Percentiles rank a stretch among this genome's conserved stretches.
phyloP scores from a whole-genome alignment of 2,113 vertebrate species.

The Gobio gobio region DNA sequence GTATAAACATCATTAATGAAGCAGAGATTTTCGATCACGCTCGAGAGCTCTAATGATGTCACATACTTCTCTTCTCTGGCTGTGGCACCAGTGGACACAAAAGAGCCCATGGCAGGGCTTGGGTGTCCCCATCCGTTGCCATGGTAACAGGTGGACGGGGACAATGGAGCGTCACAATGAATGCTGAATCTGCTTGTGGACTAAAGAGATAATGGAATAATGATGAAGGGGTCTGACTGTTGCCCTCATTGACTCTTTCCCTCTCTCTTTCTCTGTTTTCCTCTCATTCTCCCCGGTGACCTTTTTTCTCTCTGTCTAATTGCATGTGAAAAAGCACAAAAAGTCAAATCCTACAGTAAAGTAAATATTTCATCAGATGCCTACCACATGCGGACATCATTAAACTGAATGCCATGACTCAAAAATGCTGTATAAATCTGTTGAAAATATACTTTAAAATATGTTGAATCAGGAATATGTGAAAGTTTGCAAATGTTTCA shows the following conservation, averaged over 20 bases:
- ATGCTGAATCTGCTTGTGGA: slow-evolving; percentile 30
- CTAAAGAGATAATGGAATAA: slow-evolving; percentile 28
- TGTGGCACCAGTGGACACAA: background rate
- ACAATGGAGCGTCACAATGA: slow-evolving; percentile 14
- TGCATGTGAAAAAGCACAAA: background rate
- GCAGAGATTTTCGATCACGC: no score
- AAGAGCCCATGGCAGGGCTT: background rate
- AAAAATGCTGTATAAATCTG: background rate
- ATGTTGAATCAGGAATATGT: no score
- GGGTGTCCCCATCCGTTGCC: slow-evolving; percentile 13
- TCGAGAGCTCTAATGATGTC: background rate
- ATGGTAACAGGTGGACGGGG: background rate
- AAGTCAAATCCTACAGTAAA: background rate
- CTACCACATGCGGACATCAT: background rate
- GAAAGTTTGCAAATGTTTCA: no score
- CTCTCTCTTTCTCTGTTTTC: background rate
- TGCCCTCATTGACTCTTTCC: background rate
- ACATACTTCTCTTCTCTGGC: background rate
- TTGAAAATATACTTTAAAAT: background rate
- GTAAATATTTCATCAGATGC: background rate
- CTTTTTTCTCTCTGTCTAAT: background rate
- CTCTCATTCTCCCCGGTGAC: background rate
- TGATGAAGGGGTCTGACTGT: slow-evolving; percentile 12
- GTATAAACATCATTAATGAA: background rate
- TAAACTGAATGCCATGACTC: background rate